phyloP scores from a whole-genome alignment of 2,888 invertebrate species.

The Poecilobothrus nobilitatus region DNA sequence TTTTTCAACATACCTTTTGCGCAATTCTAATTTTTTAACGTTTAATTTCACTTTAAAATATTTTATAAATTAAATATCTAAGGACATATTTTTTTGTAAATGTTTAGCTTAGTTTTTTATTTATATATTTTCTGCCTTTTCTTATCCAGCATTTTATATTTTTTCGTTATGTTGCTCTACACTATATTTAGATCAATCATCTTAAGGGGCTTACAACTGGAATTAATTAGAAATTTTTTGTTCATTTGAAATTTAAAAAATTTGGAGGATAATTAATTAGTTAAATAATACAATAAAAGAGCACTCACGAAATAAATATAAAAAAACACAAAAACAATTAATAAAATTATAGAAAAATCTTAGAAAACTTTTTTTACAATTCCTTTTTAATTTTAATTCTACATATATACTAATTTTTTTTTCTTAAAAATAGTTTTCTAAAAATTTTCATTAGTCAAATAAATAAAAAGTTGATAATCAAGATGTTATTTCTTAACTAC shows the following conservation, averaged over 20 bases:
- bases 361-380: no score
- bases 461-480: no score
- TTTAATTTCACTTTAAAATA: not conserved
- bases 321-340: not conserved
- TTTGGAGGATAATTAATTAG: no score
- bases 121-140: not conserved
- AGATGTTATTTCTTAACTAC: no score
- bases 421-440: no score
- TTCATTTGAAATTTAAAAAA: slow-evolving; percentile 28
- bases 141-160: not conserved
- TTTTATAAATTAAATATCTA: not conserved
- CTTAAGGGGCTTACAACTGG: slow-evolving; percentile 42
- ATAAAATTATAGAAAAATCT: not conserved
- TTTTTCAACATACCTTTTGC: not conserved
- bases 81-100: not conserved
- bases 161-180: not conserved
- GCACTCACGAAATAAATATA: not conserved
- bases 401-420: no score
- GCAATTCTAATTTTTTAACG: not conserved
- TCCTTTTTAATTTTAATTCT: no score
- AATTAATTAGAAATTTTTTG: slow-evolving; percentile 41
- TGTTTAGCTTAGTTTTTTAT: not conserved
- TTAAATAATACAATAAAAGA: not conserved
- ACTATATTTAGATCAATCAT: slow-evolving; percentile 24
- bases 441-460: no score